phyloP scores from a whole-genome alignment of 2,113 vertebrate genomes.

The Trematomus loennbergii region DNA sequence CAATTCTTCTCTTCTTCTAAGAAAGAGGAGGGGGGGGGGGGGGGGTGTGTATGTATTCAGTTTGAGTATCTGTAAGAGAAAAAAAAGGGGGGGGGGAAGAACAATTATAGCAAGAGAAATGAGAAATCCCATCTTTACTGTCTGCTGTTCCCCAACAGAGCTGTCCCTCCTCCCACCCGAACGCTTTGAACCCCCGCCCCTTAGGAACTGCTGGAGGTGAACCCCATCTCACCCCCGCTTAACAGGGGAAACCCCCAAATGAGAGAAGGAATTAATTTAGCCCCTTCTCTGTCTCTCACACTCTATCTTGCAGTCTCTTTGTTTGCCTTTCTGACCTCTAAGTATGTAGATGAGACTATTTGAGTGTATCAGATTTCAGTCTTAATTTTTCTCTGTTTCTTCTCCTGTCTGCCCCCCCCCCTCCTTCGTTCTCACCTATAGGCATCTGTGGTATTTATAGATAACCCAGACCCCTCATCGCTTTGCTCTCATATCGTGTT shows the following conservation, averaged over 20 bases:
- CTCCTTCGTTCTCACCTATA: conserved; percentile 2
- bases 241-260: conserved; percentile 69
- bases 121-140: conserved; percentile 76
- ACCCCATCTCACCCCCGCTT: conserved; percentile 46
- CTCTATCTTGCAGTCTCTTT: conserved; percentile 21
- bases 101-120: conserved; percentile 72
- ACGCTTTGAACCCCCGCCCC: conserved; percentile 65
- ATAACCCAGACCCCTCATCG: conserved; percentile 50
- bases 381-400: background rate
- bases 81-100: conserved; percentile 32
- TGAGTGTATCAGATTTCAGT: conserved; percentile 7
- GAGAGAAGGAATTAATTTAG: conserved; percentile 47
- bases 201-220: conserved; percentile 61
- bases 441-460: conserved; percentile 11
- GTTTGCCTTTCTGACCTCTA: conserved; percentile 40
- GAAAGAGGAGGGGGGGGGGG: conserved; percentile 32
- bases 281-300: background rate
- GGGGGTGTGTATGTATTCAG: conserved; percentile 81
- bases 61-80: conserved; percentile 51
- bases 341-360: conserved; percentile 12
- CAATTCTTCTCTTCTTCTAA: background rate
- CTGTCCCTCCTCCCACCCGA: conserved; percentile 43
- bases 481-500: conserved; percentile 45
- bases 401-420: background rate
- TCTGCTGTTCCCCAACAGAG: conserved; percentile 55